Evolutionary conservation across 1,140 invertebrate genomes (phyloP), one percentile per base, ranked within the genome.

Genomic region (Plectus sambesii): DNA sequence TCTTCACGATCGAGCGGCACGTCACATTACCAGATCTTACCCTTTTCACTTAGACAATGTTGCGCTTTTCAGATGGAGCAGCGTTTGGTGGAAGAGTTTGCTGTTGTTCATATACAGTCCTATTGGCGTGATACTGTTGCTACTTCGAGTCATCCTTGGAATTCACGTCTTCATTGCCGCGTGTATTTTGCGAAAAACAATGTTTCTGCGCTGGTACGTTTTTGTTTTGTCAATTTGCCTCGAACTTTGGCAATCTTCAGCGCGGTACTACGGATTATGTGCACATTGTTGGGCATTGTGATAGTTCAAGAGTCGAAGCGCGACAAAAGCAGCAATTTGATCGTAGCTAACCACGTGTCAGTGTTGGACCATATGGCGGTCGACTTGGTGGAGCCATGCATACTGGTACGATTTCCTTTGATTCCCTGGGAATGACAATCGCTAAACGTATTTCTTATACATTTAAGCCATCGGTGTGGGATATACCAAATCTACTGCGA

Each of bases 281-380:
- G 73, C 57, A 52, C 73, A 24, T 72, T 75, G 6, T 70, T 80
- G 58, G 76, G 80, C 51, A 69, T 80, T 67, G 75, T 78, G 49
- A 74, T 82, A 3, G 74, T 75, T 51, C 73, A 78, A 50, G 78
- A 81, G 61, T 68, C 77, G 48, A 52, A 63, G 33, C 60, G 68
- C 45, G 17, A 43, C 33, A 47, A 55, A 27, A 23, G 49, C 42
- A 2, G 75, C 54, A 76, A 77, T 70, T 70, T 82, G 24, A 69
- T 82, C 53, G 75, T 83, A 20, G 73, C 79, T 6, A 84, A 84
- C 69, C 78, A 80, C 66, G 74, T 81, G 20, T 80, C 80, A 12
- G 74, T 76, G 50, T 74, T 83, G 56, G 82, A 84, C 70, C 78
- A 81, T 50, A 69, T 83, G 33, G 79, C 80, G 15, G 73, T 81